Base-by-base conservation (phyloP, 2,113 vertebrate genomes). In the Marcusenius ussheri region DNA sequence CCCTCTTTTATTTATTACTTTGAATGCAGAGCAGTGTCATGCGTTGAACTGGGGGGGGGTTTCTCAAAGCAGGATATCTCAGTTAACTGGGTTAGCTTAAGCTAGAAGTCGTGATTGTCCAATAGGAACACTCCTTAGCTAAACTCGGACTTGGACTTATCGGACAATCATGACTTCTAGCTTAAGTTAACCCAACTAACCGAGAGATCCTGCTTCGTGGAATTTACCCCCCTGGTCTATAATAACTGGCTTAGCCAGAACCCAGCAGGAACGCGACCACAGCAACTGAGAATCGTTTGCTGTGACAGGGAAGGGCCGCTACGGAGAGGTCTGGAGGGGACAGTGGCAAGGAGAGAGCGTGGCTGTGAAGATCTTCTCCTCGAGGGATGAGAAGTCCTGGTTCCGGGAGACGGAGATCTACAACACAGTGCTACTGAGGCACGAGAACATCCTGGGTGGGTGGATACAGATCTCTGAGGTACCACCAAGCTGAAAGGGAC, bases 381-480 rank as follows among this genome's bases (percentile, higher is more conserved):
- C 98, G 47, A 94, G 98, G 91, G 98, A 99, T 84, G 98, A 99
- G 92, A 99, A 99, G 93, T 99, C 98, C n/a, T 99, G 98, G 98
- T 99, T 99, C 96, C 95, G 98, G 93, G 98, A 99, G 95, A 99
- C 98, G 0, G 98, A 99, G 91, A 93, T 99, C 93, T 99, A 99
- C 95, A 99, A 99, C 95, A 99, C 98, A 0, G 98, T 99, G 45
- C 96, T 99, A 93, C 96, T 99, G 92, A 95, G 98, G 85, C 98
- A 99, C 0, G 98, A 99, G 91, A 99, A 99, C 90, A 99, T 99
- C 86, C 94, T 99, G 84, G 98, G 98, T 99, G 91, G 90, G 96
- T 92, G n/a, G 35, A 80, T 80, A 35, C 74, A 17, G 13, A 27
- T 80, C 17, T 80, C 17, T 80, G 74, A 42, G 74, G 74, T 80